Evolutionary conservation across 2,113 vertebrate genomes (phyloP), one percentile per base, ranked within the genome.

Genomic region (Equus quagga): DNA sequence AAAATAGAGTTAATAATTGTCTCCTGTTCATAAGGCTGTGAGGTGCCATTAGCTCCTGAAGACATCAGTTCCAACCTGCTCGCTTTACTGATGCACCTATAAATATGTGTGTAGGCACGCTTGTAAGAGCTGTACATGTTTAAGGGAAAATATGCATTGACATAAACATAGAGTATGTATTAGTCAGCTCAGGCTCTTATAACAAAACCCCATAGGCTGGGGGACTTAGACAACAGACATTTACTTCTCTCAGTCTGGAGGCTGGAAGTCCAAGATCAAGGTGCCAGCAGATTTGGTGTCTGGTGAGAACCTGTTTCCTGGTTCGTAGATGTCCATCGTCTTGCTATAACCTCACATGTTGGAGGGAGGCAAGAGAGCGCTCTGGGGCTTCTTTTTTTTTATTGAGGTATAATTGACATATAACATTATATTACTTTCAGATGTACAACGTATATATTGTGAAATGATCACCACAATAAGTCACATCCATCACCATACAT

Each of bases 291-390:
- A 12, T 8, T 1, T 26, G 26, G 26, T 24, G 49, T 31, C n/a
- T 33, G 19, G 49, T 1, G 76, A 70, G 14, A 28, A 12, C 24
- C 36, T 19, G 0, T 5, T 62, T 18, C 33, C 26, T 9, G 26
- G 18, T 31, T 81, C 46, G 3, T 2, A 18, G 58, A 0, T 1
- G 26, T 11, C 62, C 26, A 7, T 33, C 24, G 8, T 33, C 44
- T 51, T 6, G 18, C 46, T 18, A 21, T 46, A 60, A 46, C 26
- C 24, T 62, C 67, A 9, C 2, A 23, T 0, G 2, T 6, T 0
- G 8, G 69, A 44, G 64, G 69, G 67, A 41, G 58, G 3, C 21
- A 36, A 31, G 31, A 3, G 49, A 31, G 58, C 81, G 65, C n/a
- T 21, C 36, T 13, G 58, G 26, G 46, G 28, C 60, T 60, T 69